Evolutionary conservation across 2,888 invertebrate species (phyloP).

Genomic region (Epistrophe grossulariae): DNA sequence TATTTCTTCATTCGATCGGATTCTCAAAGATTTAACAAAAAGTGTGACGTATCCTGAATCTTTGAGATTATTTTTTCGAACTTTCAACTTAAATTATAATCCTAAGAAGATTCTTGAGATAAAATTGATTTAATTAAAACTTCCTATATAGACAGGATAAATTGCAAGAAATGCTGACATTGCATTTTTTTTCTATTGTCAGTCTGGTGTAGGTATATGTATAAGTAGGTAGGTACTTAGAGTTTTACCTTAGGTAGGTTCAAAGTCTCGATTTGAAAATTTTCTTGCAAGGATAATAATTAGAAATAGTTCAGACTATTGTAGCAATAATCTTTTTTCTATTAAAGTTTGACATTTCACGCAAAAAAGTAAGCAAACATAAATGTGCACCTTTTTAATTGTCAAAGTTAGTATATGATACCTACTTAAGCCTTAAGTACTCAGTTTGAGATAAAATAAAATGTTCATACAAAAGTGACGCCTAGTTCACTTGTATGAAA

Average conservation of each 20-base stretch:
- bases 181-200: not conserved
- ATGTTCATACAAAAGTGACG: too few species aligned
- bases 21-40: not conserved
- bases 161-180: conserved; percentile 7
- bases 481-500: too few species aligned
- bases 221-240: not conserved
- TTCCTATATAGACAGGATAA: not conserved
- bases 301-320: not conserved
- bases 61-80: conserved; percentile 21
- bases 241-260: not conserved
- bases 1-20: not conserved
- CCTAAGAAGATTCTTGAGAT: not conserved
- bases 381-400: too few species aligned
- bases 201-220: not conserved
- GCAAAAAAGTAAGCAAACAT: too few species aligned
- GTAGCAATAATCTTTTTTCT: too few species aligned
- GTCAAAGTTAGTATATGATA: too few species aligned
- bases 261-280: not conserved
- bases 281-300: not conserved
- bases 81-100: conserved; percentile 17
- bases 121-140: conserved; percentile 39
- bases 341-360: too few species aligned
- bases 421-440: too few species aligned
- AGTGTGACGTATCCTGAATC: conserved; percentile 25
- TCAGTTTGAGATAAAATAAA: too few species aligned